A percentile compares a stretch with the other conserved stretches of the same genome.
Conservation (phyloP, 2,113 vertebrate species). For the Puma concolor region DNA sequence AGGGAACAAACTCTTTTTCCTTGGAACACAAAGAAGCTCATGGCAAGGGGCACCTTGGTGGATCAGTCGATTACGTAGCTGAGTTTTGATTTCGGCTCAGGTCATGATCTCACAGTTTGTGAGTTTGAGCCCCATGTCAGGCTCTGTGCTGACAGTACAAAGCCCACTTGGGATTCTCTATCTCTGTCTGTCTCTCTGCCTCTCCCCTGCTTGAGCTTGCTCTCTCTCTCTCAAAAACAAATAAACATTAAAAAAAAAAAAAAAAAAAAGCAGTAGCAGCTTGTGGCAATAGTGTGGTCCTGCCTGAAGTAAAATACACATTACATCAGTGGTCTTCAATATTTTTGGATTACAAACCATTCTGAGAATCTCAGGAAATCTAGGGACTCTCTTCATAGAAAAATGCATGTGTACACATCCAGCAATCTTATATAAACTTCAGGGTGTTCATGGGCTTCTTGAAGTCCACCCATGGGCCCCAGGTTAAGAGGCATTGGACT, state of each 20-base stretch:
- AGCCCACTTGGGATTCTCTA: too few relatives aligned
- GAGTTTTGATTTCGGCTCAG: too few relatives aligned
- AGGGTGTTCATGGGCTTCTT: not conserved
- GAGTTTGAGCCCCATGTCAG: too few relatives aligned
- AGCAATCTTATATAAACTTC: not conserved
- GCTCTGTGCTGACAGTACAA: too few relatives aligned
- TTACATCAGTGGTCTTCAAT: not conserved
- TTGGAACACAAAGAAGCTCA: not conserved
- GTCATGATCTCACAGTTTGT: too few relatives aligned
- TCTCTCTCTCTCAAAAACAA: too few relatives aligned
- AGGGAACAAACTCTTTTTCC: not conserved
- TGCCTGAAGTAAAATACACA: not conserved
- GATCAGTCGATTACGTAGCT: too few relatives aligned
- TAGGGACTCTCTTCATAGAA: not conserved
- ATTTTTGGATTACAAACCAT: not conserved
- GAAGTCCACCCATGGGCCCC: not conserved
- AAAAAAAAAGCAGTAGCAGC: not conserved
- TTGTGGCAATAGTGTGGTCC: not conserved
- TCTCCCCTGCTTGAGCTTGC: too few relatives aligned
- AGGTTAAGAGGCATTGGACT: not conserved
- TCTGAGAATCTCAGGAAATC: not conserved
- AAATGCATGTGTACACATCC: not conserved
- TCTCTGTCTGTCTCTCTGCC: too few relatives aligned
- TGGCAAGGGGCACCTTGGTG: not conserved
- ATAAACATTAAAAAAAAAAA: too few relatives aligned